These are phyloP conservation scores for Brachyptera putata DNA, from an alignment of 2,888 invertebrate species.

Conservation along the genomic window DNA sequence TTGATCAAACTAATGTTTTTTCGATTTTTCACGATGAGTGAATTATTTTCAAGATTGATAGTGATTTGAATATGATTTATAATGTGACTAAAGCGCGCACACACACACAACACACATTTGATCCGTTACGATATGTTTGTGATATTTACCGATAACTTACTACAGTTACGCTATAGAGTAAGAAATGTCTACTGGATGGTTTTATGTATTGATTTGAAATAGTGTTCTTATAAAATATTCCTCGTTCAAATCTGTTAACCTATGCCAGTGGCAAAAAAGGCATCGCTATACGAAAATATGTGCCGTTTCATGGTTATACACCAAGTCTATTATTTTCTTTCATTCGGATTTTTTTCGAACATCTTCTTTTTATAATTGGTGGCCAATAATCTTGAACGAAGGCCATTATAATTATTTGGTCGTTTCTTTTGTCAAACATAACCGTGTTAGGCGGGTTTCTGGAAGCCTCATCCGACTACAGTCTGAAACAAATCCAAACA, in stretches of 20 bases:
- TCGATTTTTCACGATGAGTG: not conserved
- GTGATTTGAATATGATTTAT: not conserved
- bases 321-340: constrained; percentile 1
- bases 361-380: not conserved
- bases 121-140: constrained; percentile 14
- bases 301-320: constrained; percentile 26
- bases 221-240: constrained; percentile 10
- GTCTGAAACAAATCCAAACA: too few relatives aligned
- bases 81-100: not conserved
- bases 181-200: constrained; percentile 12
- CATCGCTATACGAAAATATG: constrained; percentile 24
- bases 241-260: constrained; percentile 25
- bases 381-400: not conserved
- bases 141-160: constrained; percentile 15
- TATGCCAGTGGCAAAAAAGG: constrained; percentile 32
- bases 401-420: not conserved
- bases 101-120: not conserved
- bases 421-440: not conserved
- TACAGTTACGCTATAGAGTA: not conserved
- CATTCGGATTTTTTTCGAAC: not conserved
- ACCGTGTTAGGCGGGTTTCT: too few relatives aligned
- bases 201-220: constrained; percentile 8
- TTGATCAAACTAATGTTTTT: not conserved
- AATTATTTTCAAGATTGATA: not conserved
- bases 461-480: too few relatives aligned